A percentile compares a stretch with the other conserved stretches of the same genome.
These are phyloP conservation scores for Hapalemur alaotrensis DNA, from an alignment of 2,797 vertebrate species.

Conservation along the genomic window DNA sequence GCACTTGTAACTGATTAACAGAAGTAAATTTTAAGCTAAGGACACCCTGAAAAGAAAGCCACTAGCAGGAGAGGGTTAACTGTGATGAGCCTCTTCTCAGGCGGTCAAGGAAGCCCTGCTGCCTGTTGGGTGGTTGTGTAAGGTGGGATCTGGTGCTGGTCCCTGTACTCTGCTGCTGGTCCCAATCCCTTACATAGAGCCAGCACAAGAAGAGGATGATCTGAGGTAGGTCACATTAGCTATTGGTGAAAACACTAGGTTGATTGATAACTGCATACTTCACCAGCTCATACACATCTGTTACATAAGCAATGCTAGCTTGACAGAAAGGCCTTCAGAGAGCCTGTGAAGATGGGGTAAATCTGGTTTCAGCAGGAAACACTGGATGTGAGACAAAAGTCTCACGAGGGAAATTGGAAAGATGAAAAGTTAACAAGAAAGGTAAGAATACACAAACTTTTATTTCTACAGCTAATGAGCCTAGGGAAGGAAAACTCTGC, in stretches of 20 bases:
- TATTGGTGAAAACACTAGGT: slow-evolving; percentile 7
- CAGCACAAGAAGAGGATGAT: not conserved
- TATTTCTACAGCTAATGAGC: slow-evolving; percentile 58
- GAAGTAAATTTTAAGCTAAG: not conserved
- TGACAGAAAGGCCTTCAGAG: slow-evolving; percentile 68
- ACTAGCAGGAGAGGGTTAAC: not conserved
- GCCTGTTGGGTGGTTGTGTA: not conserved
- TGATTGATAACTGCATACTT: slow-evolving; percentile 72
- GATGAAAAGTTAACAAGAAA: slow-evolving; percentile 64
- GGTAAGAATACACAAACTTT: slow-evolving; percentile 58
- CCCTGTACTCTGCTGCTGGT: not conserved
- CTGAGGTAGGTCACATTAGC: not conserved
- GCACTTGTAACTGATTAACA: not conserved
- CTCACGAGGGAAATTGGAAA: slow-evolving; percentile 59
- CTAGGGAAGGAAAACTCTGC: slow-evolving; percentile 21
- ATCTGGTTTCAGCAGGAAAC: slow-evolving; percentile 68
- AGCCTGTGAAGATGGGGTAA: slow-evolving; percentile 49
- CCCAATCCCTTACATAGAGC: not conserved
- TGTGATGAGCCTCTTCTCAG: not conserved
- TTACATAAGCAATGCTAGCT: slow-evolving; percentile 54
- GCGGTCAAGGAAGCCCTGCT: not conserved
- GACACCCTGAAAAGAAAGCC: not conserved
- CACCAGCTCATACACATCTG: slow-evolving; percentile 58
- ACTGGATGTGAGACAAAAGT: slow-evolving; percentile 50
- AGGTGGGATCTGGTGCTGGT: not conserved